Conservation (phyloP, 2,113 vertebrate species). For the Anser cygnoides region DNA sequence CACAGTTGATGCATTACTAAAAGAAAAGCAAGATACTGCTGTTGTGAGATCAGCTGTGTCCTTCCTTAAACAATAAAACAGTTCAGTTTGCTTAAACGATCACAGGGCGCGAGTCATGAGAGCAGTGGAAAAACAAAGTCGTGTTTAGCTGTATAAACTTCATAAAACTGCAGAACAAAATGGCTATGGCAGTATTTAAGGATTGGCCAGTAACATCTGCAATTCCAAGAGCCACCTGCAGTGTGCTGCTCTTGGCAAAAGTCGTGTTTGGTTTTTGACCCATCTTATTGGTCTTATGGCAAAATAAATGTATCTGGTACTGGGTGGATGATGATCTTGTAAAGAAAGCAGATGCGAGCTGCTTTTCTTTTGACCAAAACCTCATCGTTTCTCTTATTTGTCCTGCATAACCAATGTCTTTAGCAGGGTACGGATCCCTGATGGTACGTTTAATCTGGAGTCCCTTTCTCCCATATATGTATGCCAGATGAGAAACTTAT, state of each 20-base stretch:
- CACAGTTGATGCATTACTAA: not conserved
- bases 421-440: not conserved
- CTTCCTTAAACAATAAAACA: not conserved
- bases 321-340: not conserved
- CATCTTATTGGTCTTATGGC: not conserved
- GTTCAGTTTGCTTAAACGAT: slow-evolving; percentile 17
- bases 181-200: not conserved
- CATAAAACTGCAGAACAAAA: not conserved
- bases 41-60: not conserved
- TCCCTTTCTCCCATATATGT: not conserved
- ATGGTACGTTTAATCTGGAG: not conserved
- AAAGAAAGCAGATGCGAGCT: not conserved
- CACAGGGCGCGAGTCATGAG: slow-evolving; percentile 27
- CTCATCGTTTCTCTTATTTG: not conserved
- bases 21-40: slow-evolving; percentile 7
- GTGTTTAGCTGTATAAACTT: not conserved
- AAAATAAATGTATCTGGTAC: not conserved
- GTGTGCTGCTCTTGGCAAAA: not conserved
- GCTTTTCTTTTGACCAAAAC: not conserved
- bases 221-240: not conserved
- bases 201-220: not conserved
- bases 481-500: not conserved
- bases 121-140: not conserved
- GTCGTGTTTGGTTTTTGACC: not conserved
- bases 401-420: not conserved